Evolutionary conservation across 2,888 invertebrate genomes (phyloP).

Genomic region (Cantharis lateralis): DNA sequence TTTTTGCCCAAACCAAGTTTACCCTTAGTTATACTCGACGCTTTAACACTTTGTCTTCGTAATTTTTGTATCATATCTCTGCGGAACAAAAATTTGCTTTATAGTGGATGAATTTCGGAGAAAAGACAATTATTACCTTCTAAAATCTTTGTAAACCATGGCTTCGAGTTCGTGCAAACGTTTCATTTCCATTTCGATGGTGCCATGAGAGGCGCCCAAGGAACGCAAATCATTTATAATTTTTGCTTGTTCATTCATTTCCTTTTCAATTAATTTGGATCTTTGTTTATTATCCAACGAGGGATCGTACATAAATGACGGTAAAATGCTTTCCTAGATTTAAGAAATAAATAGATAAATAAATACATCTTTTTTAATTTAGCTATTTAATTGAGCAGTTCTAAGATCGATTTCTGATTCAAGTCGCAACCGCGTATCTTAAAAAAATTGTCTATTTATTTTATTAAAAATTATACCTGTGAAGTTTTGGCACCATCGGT

Average conservation of each 20-base stretch:
- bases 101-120: constrained; percentile 43
- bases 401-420: too few species aligned
- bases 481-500: constrained; percentile 66
- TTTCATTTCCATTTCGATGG: constrained; percentile 91
- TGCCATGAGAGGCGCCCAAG: constrained; percentile 85
- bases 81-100: constrained; percentile 28
- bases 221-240: constrained; percentile 89
- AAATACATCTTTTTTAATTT: too few species aligned
- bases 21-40: constrained; percentile 73
- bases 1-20: constrained; percentile 70
- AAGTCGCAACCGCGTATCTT: too few species aligned
- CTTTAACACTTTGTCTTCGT: constrained; percentile 80
- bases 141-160: constrained; percentile 91
- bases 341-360: not conserved
- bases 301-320: constrained; percentile 82
- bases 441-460: too few species aligned
- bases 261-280: constrained; percentile 92
- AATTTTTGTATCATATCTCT: constrained; percentile 93
- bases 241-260: constrained; percentile 97
- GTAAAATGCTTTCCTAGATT: constrained; percentile 70
- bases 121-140: constrained; percentile 59
- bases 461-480: constrained; percentile 65
- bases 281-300: constrained; percentile 80
- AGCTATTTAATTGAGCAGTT: too few species aligned
- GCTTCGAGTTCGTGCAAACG: constrained; percentile 92